Base-by-base conservation (phyloP, 1,140 invertebrate genomes). In the Drosophila lacteicornis region DNA sequence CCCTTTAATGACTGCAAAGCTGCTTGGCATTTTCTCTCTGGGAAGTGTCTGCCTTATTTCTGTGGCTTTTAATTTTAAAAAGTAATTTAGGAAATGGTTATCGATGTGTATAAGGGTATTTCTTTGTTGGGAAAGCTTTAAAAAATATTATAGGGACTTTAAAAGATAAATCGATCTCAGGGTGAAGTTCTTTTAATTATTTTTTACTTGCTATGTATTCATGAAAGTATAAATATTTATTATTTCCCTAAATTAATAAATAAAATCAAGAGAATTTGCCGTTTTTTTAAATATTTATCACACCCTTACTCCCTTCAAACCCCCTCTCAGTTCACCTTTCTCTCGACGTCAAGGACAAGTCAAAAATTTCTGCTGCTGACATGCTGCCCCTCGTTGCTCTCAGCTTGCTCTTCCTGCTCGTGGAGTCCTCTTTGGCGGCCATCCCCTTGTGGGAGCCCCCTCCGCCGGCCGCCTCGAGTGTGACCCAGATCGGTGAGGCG, bases 1-100 rank as follows among this genome's bases (percentile, higher is more conserved):
- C 56, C 70, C 77, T 50, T 71, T 84, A 74, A 74, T 73, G 70
- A 73, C 68, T 60, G 53, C 19, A 42, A 73, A 50, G 38, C 73
- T 55, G 46, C 19, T 33, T 51, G 38, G 27, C 17, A 17, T 46
- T 55, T 68, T 27, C 62, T 8, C 9, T 5, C 9, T 22, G 50
- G 19, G 4, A 40, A 22, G 38, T 65, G 50, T 8, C 9, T 13
- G 36, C 38, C n/a, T 42, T 22, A 40, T 69, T 13, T 53, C 8
- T 40, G 33, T 55, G 53, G 67, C 62, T 27, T 30, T 62, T 53
- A 19, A 11, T 60, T 27, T 7, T 7, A 53, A 51, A 38, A 51
- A 51, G 30, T 27, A 36, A 38, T 49, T 27, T 19, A 27, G 13
- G 6, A 51, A 33, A 61, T 61, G 17, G 27, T 22, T 56, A 40